Evolutionary conservation across 2,797 vertebrate species (phyloP), one percentile per base, ranked within the genome.

Genomic region (Ibycter americanus): DNA sequence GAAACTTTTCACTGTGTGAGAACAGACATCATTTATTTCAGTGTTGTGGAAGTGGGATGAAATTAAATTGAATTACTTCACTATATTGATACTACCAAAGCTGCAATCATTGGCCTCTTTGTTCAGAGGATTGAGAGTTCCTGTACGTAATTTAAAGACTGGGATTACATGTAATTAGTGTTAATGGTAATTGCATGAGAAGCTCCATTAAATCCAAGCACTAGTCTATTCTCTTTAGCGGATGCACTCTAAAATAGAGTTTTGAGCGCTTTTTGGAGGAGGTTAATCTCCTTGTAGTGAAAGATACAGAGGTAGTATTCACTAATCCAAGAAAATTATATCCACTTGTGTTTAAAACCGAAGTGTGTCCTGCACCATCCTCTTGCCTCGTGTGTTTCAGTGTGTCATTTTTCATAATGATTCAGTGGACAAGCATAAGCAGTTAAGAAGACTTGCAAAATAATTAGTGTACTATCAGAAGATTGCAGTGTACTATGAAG

Each of bases 141-240:
- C 77, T 85, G 46, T 85, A 46, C 19, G 3, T 89, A 87, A 40
- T 88, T 91, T 94, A 76, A 96, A 86, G 83, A 71, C 82, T 14
- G 22, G 68, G 82, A 92, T 96, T 97, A 90, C 49, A 31, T 42
- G 68, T 89, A 97, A 95, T 96, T 96, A 92, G 46, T 76, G n/a
- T 66, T 94, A 93, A 93, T 91, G 88, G 88, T 97, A 96, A 96
- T 97, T 95, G 80, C 79, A 67, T 79, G 74, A 80, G 54, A 95
- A 65, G 55, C 71, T 95, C 34, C 68, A 40, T 89, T 96, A 95
- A 89, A 91, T 82, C 36, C 38, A 87, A 91, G 55, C 21, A 40
- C 27, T 71, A n/a, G 59, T 82, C 68, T 89, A 2, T 58, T 89
- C 52, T 83, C 47, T 90, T 92, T 61, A 76, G 68, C 3, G 6